Evolutionary conservation across 2,888 invertebrate genomes (phyloP).

Genomic region (Parnassius glacialis): DNA sequence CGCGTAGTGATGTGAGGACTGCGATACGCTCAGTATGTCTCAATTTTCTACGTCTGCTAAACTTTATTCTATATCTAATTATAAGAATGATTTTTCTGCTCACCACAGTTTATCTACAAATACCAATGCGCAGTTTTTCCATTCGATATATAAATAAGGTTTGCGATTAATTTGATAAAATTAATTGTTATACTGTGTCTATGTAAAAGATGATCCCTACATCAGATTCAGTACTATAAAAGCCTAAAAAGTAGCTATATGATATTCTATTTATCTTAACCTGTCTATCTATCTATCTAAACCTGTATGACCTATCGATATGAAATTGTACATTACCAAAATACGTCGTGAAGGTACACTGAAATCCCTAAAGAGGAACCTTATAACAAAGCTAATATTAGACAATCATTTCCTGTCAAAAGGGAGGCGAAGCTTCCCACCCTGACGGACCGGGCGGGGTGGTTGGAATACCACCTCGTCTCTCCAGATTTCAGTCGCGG

Average conservation of each 20-base stretch:
- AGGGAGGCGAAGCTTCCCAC: conserved; percentile 57
- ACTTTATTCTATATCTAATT: conserved; percentile 16
- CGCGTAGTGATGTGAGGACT: conserved; percentile 25
- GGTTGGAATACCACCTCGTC: conserved; percentile 67
- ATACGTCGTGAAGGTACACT: conserved; percentile 34
- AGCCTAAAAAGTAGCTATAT: no score
- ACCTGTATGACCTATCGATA: not conserved
- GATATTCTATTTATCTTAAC: no score
- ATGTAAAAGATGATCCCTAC: not conserved
- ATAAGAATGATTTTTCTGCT: no score
- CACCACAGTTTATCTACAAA: no score
- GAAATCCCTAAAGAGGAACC: conserved; percentile 72
- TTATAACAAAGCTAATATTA: conserved; percentile 80
- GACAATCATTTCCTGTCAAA: conserved; percentile 81
- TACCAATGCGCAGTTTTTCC: no score
- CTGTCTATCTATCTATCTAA: no score
- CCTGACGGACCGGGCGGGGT: conserved; percentile 47
- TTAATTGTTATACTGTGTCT: not conserved
- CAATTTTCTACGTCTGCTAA: conserved; percentile 17
- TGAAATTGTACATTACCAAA: conserved; percentile 16
- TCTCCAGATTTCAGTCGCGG: conserved; percentile 72
- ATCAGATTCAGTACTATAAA: not conserved
- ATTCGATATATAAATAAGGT: no score
- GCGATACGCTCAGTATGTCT: conserved; percentile 20
- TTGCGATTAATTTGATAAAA: no score